Base-by-base conservation (phyloP, 92 coral and sea anemone genomes). In the Palythoa grandiflora region DNA sequence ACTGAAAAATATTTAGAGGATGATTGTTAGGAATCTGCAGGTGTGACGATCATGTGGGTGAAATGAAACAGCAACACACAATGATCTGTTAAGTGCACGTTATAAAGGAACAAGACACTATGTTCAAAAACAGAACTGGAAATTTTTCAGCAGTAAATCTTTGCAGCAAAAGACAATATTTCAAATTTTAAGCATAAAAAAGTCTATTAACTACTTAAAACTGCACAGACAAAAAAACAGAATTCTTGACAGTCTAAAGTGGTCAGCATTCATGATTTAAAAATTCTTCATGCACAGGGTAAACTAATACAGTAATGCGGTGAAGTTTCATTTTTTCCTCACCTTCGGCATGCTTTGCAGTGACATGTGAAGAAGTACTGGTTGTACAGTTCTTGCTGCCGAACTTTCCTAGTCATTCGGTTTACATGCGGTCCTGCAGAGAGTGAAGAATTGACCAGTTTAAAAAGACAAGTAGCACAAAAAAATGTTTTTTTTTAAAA, bases 331-430 rank as follows among this genome's bases (percentile, higher is more conserved):
- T n/a, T 63, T 19, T 63, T 7, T 55, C 47, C 70, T 75, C 90
- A 97, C 99, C 98, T 93, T 83, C 91, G 93, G 79, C 99, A 97
- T 48, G 99, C 99, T 9, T 94, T 91, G 80, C 99, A 97, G 89
- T 94, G 93, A 78, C 99, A 97, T 10, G 98, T 95, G 88, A 97
- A 97, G 92, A 97, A 97, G 90, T 97, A 97, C 89, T 97, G 99
- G 90, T 95, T 91, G 78, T 95, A 94, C 88, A 97, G 90, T 11
- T 94, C 93, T 75, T 91, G 94, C 66, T 97, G 99, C 54, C 99
- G 94, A 80, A 93, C 99, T 86, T 97, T 98, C 81, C 98, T 92
- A 13, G 96, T 92, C 98, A 97, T 95, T 36, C 98, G 96, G 74
- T 94, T 97, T 0, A 94, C 99, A 90, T 96, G 95, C 38, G 98